Evolutionary conservation across 1,140 invertebrate genomes (phyloP), one percentile per base, ranked within the genome.

Genomic region (Leptinotarsa defecta): DNA sequence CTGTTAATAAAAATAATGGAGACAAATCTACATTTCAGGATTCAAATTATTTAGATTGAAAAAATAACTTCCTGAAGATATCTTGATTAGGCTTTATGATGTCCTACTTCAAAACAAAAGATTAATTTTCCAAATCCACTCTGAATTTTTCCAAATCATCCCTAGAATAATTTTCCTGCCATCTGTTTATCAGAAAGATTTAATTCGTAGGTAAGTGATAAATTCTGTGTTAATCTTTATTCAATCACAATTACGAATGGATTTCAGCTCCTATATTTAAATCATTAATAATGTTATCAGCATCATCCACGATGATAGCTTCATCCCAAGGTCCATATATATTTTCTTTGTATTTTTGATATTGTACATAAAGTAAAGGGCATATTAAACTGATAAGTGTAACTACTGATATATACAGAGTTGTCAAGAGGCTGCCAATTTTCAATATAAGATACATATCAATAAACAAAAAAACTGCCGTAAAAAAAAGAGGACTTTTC

Each of bases 261-360:
- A 5, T 57, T 57, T 57, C 52, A 57, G 17, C n/a, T 15, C n/a
- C 52, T 17, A 6, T 19, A 65, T 65, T 65, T 2, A 71, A 71
- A 24, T 71, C 48, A 20, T 27, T 15, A 52, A 71, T 71, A 57
- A 71, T 71, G 81, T 87, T 86, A 81, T 89, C 88, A 4, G 87
- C 86, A 86, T 90, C 89, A 80, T 89, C 87, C 24, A 91, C 89
- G 74, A 94, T 88, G 74, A 94, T 88, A 61, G 96, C 96, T 84
- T 98, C 96, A 87, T 98, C 96, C 96, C 96, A 98, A 5, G 96
- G 96, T 1, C 96, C 96, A 87, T 97, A 94, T 80, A 97, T 97
- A 85, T 96, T 98, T 86, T 96, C 93, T 87, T 98, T 98, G 82
- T 93, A 92, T 64, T 89, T 91, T 81, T 98, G 95, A 86, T 94